A percentile compares a stretch with the other conserved stretches of the same genome.
Evolutionary conservation across 2,797 vertebrate genomes (phyloP).

Genomic region (Bucorvus abyssinicus): DNA sequence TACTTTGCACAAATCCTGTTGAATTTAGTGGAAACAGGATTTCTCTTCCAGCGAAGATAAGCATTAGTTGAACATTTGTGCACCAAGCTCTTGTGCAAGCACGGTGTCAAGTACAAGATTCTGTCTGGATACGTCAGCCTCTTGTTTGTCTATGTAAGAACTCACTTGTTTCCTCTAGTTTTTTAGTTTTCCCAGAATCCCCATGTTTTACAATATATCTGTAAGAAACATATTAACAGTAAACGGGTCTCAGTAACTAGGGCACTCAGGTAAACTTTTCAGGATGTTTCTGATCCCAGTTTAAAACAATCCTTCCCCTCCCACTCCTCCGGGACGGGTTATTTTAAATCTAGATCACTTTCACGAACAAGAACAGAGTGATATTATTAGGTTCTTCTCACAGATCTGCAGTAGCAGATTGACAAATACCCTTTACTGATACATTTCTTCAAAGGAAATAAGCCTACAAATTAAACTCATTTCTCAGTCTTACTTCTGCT

Average conservation of each 20-base stretch:
- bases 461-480: background rate
- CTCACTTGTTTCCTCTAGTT: background rate
- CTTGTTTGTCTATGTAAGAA: background rate
- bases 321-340: background rate
- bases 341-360: slow-evolving; percentile 53
- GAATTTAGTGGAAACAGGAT: background rate
- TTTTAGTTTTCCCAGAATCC: background rate
- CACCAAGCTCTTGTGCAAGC: background rate
- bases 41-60: background rate
- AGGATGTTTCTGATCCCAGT: background rate
- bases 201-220: background rate
- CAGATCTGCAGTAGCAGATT: background rate
- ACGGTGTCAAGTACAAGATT: background rate
- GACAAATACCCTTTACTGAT: slow-evolving; percentile 3
- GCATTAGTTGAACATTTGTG: background rate
- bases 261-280: background rate
- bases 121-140: background rate
- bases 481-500: background rate
- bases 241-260: background rate
- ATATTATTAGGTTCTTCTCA: slow-evolving; percentile 5
- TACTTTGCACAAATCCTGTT: background rate
- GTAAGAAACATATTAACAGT: background rate
- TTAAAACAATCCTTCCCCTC: slow-evolving; percentile 1
- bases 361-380: background rate
- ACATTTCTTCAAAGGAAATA: background rate